These are phyloP conservation scores for Lithophane ornitopus DNA, from an alignment of 2,888 invertebrate species.

Conservation along the genomic window DNA sequence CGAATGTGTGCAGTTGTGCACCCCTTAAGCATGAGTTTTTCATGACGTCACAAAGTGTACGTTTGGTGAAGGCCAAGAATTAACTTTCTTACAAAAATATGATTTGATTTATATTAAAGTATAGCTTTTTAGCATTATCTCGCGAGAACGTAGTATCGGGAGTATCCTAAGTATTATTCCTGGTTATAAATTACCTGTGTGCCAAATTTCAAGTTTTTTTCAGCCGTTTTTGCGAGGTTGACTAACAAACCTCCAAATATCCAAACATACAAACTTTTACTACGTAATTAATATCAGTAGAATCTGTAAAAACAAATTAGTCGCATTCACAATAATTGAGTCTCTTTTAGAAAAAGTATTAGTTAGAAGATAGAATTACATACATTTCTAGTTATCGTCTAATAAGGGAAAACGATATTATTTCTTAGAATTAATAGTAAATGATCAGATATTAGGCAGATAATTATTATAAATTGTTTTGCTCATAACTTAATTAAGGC, in stretches of 20 bases:
- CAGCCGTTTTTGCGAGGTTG: no score
- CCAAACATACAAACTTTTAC: no score
- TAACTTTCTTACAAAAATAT: not conserved
- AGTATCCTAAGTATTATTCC: no score
- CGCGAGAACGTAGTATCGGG: no score
- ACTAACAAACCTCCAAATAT: no score
- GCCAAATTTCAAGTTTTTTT: no score
- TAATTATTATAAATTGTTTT: not conserved
- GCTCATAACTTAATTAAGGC: not conserved
- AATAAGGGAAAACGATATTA: not conserved
- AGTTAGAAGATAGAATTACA: not conserved
- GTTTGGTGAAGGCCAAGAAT: not conserved
- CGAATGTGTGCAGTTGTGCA: no score
- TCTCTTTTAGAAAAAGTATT: not conserved
- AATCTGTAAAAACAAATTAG: no score
- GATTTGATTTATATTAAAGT: not conserved
- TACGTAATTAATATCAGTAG: no score
- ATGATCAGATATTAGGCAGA: not conserved
- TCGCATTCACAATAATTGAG: no score
- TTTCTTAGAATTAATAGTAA: not conserved
- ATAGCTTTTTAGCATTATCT: no score
- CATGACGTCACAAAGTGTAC: not conserved
- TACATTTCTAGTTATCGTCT: not conserved
- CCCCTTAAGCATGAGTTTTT: not conserved
- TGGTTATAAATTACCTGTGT: no score